Percentiles rank a stretch among this genome's conserved stretches.
These are phyloP conservation scores for Centropus unirufus DNA, from an alignment of 2,113 vertebrate genomes.

Conservation along the genomic window DNA sequence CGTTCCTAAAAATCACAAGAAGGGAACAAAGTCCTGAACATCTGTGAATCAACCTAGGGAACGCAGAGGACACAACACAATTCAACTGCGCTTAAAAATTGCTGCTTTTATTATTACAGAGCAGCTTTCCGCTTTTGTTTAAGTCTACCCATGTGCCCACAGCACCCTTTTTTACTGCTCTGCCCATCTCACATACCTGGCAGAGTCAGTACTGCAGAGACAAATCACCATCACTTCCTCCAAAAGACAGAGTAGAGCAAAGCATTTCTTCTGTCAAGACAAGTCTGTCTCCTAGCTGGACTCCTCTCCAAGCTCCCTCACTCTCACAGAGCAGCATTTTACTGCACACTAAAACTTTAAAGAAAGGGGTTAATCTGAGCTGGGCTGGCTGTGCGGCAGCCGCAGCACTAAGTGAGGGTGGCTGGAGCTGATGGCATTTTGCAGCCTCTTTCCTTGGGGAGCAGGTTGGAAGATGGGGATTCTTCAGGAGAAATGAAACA, in stretches of 20 bases:
- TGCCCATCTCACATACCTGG: neutral
- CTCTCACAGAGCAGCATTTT: neutral
- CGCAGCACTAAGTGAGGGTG: neutral
- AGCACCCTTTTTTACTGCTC: neutral
- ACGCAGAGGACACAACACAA: neutral
- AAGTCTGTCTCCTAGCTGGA: neutral
- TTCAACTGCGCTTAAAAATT: neutral
- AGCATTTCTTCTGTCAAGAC: neutral
- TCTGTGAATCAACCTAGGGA: neutral
- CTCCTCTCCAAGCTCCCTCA: neutral
- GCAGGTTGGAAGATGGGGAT: neutral
- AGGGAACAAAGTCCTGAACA: neutral
- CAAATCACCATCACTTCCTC: neutral
- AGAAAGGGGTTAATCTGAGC: neutral
- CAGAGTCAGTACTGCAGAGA: neutral
- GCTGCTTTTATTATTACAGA: neutral
- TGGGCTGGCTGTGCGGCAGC: neutral
- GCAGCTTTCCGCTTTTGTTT: neutral
- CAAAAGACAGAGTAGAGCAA: neutral
- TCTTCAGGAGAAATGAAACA: neutral
- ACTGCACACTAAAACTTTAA: neutral
- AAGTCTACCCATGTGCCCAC: neutral
- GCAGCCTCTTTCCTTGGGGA: constrained; percentile 6
- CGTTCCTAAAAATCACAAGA: neutral
- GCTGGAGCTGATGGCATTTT: neutral